Conservation (phyloP, 2,113 vertebrate genomes). For the Condylura cristata region DNA sequence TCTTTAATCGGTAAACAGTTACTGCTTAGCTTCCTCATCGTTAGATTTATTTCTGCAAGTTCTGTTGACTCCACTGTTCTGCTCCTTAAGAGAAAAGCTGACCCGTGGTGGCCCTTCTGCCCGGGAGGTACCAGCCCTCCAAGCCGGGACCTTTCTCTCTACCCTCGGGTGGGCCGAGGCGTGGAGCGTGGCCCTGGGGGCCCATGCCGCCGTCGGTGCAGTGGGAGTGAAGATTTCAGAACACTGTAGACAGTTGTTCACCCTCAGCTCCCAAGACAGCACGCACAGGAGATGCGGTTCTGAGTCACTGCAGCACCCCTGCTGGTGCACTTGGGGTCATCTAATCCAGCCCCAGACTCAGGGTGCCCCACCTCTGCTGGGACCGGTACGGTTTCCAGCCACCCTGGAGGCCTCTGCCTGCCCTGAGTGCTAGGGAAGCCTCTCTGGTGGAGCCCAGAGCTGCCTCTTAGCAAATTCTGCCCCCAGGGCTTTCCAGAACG, state of each 20-base stretch:
- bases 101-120: neutral
- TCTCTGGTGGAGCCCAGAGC: neutral
- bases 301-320: neutral
- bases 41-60: slow-evolving; percentile 75
- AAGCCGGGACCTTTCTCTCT: neutral
- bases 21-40: slow-evolving; percentile 76
- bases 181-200: no score
- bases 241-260: no score
- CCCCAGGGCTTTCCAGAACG: neutral
- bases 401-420: neutral
- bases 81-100: slow-evolving; percentile 41
- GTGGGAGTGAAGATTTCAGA: no score
- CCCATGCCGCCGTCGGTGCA: no score
- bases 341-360: neutral
- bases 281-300: neutral
- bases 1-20: slow-evolving; percentile 79
- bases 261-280: no score
- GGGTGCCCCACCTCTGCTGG: neutral
- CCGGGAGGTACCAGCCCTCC: neutral
- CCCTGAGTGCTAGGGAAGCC: neutral
- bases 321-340: neutral
- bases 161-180: no score
- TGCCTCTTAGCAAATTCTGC: neutral
- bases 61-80: neutral
- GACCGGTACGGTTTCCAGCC: neutral